Evolutionary conservation across 2,113 vertebrate genomes (phyloP), one percentile per base, ranked within the genome.

Genomic region (Formicarius rufipectus): DNA sequence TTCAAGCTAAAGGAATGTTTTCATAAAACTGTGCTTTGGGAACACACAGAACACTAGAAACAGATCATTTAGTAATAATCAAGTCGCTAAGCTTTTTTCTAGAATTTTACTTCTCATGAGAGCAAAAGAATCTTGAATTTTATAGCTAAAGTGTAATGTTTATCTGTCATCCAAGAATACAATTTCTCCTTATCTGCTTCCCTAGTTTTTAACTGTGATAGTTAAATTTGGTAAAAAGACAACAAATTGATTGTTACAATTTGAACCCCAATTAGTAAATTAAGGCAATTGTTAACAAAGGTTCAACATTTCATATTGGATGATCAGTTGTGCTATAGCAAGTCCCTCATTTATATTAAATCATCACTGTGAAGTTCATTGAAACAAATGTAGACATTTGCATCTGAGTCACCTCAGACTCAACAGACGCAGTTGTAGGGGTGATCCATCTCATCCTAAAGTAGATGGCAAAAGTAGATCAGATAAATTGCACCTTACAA

Each of bases 1-100:
- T 89, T 92, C 79, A 90, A 55, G 30, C 63, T 89, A 63, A 85
- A 93, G 73, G 33, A 87, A 68, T 62, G 45, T 44, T 91, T 92
- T 94, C 45, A 62, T 90, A 87, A 78, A 90, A 31, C 50, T 55
- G 30, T 90, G 42, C 40, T 85, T 79, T 55, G 30, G 75, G 66
- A 94, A 49, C 24, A 8, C 37, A 75, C 21, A 23, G 58, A 94
- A 55, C 42, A 77, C 50, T 44, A 87, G 58, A 86, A 94, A 76
- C 55, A 76, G 44, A 73, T 90, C 2, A 66, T 79, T 94, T 77
- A 12, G 16, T 76, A 68, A 52, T 64, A 72, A 79, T 73, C 68
- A 84, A 40, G 66, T 63, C 66, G 82, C 79, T 77, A 86, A 67
- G 72, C 23, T 73, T 77, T 45, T 14, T 37, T 84, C 78, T 62